Evolutionary conservation across 2,797 vertebrate species (phyloP).

Genomic region (Betta splendens): DNA sequence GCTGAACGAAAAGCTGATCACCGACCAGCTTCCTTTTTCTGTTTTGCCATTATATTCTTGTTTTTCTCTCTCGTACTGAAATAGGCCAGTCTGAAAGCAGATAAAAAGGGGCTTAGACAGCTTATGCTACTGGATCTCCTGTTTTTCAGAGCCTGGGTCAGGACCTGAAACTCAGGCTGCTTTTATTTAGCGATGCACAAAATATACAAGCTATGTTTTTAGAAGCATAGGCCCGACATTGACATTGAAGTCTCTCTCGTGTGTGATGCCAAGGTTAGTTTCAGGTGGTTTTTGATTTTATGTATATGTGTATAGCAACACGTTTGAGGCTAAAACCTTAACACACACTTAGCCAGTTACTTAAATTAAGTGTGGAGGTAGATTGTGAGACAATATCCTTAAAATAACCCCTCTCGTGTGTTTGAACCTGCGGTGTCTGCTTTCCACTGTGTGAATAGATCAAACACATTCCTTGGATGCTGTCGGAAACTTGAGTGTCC

Average conservation of each 20-base stretch:
- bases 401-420: not conserved
- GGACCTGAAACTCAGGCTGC: conserved; percentile 24
- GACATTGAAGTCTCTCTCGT: no score
- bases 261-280: no score
- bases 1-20: conserved; percentile 52
- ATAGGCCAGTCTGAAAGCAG: conserved; percentile 47
- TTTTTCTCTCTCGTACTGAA: conserved; percentile 35
- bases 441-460: conserved; percentile 17
- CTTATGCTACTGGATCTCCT: conserved; percentile 42
- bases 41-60: conserved; percentile 1
- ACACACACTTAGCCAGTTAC: no score
- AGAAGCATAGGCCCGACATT: no score
- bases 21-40: conserved; percentile 37
- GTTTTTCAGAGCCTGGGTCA: conserved; percentile 36
- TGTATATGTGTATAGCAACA: not conserved
- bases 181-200: conserved; percentile 15
- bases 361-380: not conserved
- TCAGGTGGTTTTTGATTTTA: not conserved
- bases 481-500: conserved; percentile 30
- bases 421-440: not conserved
- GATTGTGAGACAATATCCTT: not conserved
- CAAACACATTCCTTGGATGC: conserved; percentile 42
- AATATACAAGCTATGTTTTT: not conserved
- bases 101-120: conserved; percentile 42
- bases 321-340: not conserved